Base-by-base conservation (phyloP, 2,888 invertebrate species). In the Tenthredo scrophulariae region DNA sequence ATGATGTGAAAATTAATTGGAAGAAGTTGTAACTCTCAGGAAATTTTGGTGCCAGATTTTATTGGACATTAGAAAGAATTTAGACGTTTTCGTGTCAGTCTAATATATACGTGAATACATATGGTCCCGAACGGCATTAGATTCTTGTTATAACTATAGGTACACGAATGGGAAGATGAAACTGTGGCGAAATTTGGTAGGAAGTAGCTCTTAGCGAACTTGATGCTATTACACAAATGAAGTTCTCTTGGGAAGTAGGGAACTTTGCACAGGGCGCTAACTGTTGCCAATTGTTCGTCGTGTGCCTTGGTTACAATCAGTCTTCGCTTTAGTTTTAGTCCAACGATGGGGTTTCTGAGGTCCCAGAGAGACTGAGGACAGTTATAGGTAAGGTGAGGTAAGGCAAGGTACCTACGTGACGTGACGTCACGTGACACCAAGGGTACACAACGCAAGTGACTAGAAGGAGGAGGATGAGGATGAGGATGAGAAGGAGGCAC, bases 211-310 rank as follows among this genome's bases (percentile, higher is more conserved):
- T 67, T 67, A 33, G 67, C 67, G 26, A 67, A 67, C 33, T 67
- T 67, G 67, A 29, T 67, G 29, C 26, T 67, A 29, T 67, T 67
- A 18, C 67, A 67, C 15, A 18, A 67, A 67, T 33, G 67, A 67
- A 67, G 67, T 67, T 67, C 33, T 67, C 43, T 43, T 74, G 72
- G 40, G 40, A 74, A 43, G 43, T 43, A 74, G 40, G 43, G 22
- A 70, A 70, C 70, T 37, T 18, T 74, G 22, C 72, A 43, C 72
- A 74, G 40, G 6, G 77, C 50, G 26, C 54, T 77, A 54, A 77
- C 77, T 77, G 50, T 77, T 54, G 50, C 37, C 77, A 77, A 77
- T 77, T 77, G 77, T 77, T 77, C 77, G 33, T 54, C 77, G 33
- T 77, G 54, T 46, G 15, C 54, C 50, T 50, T 77, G 54, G 77